phyloP scores from a whole-genome alignment of 2,888 invertebrate species.

The Cheilosia pagana region DNA sequence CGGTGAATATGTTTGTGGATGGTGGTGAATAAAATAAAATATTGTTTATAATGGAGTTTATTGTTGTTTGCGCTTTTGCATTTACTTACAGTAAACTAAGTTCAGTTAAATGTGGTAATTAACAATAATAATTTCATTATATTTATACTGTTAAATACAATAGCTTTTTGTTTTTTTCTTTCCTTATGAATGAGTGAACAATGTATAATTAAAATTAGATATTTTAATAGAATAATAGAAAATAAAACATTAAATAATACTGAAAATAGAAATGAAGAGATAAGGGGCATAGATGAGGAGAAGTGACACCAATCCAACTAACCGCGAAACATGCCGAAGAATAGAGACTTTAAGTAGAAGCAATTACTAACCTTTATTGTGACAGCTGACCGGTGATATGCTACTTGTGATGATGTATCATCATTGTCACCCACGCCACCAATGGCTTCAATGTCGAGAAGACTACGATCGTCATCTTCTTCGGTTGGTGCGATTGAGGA shows the following conservation, averaged over 20 bases:
- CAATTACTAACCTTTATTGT: slow-evolving; percentile 86
- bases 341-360: slow-evolving; percentile 78
- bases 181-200: slow-evolving; percentile 37
- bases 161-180: slow-evolving; percentile 22
- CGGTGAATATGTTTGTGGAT: slow-evolving; percentile 40
- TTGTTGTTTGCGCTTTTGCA: slow-evolving; percentile 34
- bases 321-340: slow-evolving; percentile 78
- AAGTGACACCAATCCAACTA: slow-evolving; percentile 71
- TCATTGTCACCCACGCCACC: slow-evolving; percentile 77
- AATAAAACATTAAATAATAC: slow-evolving; percentile 75
- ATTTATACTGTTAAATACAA: slow-evolving; percentile 52
- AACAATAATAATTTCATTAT: slow-evolving; percentile 52
- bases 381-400: slow-evolving; percentile 80
- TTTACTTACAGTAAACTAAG: slow-evolving; percentile 41
- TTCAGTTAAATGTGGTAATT: slow-evolving; percentile 36
- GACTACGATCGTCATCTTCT: slow-evolving; percentile 88
- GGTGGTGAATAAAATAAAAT: slow-evolving; percentile 48
- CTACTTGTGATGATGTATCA: slow-evolving; percentile 77
- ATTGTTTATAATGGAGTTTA: slow-evolving; percentile 28
- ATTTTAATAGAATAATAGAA: slow-evolving; percentile 71
- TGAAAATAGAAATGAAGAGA: slow-evolving; percentile 73
- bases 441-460: slow-evolving; percentile 83
- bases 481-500: slow-evolving; percentile 88
- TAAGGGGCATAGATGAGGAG: slow-evolving; percentile 59
- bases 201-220: slow-evolving; percentile 16